These are phyloP conservation scores for Seira sanloemensis DNA, from an alignment of 2,888 invertebrate species.

Conservation along the genomic window DNA sequence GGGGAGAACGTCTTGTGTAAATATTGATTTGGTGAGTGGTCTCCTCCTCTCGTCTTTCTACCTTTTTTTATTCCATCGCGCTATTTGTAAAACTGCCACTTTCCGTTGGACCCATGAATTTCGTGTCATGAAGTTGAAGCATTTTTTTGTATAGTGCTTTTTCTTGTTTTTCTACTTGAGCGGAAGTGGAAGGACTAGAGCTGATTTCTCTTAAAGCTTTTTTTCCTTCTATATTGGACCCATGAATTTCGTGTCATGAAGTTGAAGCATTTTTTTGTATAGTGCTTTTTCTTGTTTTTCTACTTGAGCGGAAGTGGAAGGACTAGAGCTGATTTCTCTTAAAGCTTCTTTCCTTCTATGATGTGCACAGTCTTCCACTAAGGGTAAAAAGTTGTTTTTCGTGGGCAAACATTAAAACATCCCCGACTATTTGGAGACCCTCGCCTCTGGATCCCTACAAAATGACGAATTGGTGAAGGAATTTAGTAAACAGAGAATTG, in stretches of 20 bases:
- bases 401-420: not conserved
- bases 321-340: constrained; percentile 1
- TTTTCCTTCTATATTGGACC: too few species aligned
- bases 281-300: constrained; percentile 45
- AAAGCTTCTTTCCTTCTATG: too few species aligned
- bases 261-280: constrained; percentile 7
- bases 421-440: not conserved
- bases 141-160: constrained; percentile 22
- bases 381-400: constrained; percentile 4
- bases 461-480: not conserved
- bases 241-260: constrained; percentile 32
- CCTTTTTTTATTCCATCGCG: constrained; percentile 21
- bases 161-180: constrained; percentile 39
- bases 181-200: constrained; percentile 21
- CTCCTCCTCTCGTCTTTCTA: constrained; percentile 14
- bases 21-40: constrained; percentile 50
- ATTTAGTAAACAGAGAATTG: constrained; percentile 5
- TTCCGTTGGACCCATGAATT: not conserved
- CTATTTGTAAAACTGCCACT: not conserved
- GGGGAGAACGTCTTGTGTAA: constrained; percentile 49
- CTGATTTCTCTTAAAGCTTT: too few species aligned
- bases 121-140: constrained; percentile 39
- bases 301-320: constrained; percentile 30
- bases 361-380: too few species aligned
- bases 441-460: not conserved